These are phyloP conservation scores for Morinoia aosen DNA, from an alignment of 2,888 invertebrate genomes.

Conservation along the genomic window DNA sequence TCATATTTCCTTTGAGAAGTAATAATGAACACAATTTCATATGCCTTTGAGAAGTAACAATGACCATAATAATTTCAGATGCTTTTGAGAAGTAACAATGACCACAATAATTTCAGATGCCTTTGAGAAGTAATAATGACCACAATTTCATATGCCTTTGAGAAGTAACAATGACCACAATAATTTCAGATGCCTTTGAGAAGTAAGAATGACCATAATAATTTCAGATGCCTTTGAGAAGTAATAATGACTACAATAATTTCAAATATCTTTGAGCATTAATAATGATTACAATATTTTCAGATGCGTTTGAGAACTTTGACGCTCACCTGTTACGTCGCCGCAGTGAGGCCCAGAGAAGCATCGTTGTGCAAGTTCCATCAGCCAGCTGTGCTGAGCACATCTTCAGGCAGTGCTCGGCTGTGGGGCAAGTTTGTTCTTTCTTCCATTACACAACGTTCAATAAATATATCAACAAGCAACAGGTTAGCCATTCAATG, in stretches of 20 bases:
- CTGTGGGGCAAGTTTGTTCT: constrained; percentile 1
- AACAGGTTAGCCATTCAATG: not conserved
- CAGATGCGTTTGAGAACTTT: constrained; percentile 32
- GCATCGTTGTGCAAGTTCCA: constrained; percentile 18
- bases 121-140: not conserved
- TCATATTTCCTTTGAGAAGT: too few relatives aligned
- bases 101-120: not conserved
- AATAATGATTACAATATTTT: not conserved
- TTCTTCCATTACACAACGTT: constrained; percentile 10
- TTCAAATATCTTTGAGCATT: not conserved
- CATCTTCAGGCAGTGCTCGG: not conserved
- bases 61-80: not conserved
- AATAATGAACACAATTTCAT: not conserved
- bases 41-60: not conserved
- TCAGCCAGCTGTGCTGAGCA: not conserved
- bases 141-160: not conserved
- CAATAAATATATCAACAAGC: not conserved
- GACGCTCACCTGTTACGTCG: not conserved
- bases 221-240: not conserved
- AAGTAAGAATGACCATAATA: not conserved
- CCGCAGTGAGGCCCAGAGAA: not conserved
- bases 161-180: not conserved
- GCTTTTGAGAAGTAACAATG: not conserved
- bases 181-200: not conserved
- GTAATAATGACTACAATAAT: not conserved